phyloP scores from a whole-genome alignment of 2,888 invertebrate genomes.

The Scaptomyza tumidula region DNA sequence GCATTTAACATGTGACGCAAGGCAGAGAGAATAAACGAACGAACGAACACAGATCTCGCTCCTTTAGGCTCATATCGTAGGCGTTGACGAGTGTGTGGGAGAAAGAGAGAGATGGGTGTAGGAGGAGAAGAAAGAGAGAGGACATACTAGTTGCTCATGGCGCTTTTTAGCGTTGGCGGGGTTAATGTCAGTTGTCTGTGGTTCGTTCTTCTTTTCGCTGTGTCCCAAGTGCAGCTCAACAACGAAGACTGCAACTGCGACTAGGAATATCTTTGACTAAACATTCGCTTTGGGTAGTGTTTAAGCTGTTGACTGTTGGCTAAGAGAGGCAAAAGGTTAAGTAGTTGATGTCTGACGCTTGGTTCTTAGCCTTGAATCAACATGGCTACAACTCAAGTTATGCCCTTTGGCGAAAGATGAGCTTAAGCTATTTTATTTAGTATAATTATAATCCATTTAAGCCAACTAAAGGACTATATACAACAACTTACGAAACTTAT shows the following conservation, averaged over 20 bases:
- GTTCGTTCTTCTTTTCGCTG: conserved; percentile 12
- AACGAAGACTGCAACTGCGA: neutral
- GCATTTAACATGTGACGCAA: conserved; percentile 52
- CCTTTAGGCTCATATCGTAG: conserved; percentile 33
- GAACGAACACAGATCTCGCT: conserved; percentile 21
- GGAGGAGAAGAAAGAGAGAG: neutral
- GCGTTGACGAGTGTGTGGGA: conserved; percentile 39
- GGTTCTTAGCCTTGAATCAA: conserved; percentile 73
- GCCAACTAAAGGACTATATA: neutral
- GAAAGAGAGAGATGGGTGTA: neutral
- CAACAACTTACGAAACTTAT: neutral
- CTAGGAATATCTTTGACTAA: conserved; percentile 17
- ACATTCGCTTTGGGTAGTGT: conserved; percentile 1
- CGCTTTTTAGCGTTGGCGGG: conserved; percentile 35
- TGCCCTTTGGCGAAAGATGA: conserved; percentile 1
- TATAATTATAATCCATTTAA: conserved; percentile 57
- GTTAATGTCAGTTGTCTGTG: conserved; percentile 62
- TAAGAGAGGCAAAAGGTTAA: conserved; percentile 61
- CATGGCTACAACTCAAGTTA: conserved; percentile 41
- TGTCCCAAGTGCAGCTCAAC: neutral
- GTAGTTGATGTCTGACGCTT: conserved; percentile 56
- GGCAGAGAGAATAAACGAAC: neutral
- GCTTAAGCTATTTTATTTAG: conserved; percentile 22
- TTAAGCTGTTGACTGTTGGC: conserved; percentile 14
- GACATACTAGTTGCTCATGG: neutral